phyloP scores from a whole-genome alignment of 2,113 vertebrate genomes.

The Progne subis region DNA sequence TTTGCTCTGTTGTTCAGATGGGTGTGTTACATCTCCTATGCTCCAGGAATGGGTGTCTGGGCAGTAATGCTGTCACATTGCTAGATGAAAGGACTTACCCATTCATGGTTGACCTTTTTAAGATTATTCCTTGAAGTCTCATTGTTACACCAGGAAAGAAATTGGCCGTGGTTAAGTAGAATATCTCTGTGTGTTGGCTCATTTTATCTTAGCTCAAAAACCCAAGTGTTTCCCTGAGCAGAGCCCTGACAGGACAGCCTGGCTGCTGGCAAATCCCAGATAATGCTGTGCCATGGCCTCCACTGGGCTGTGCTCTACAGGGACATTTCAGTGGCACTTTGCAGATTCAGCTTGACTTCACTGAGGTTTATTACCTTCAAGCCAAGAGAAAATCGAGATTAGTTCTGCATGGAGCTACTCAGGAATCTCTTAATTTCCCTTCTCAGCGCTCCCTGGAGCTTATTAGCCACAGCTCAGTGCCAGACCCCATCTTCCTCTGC shows the following conservation, averaged over 20 bases:
- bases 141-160: neutral
- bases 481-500: conserved; percentile 23
- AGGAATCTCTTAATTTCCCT: conserved; percentile 30
- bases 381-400: neutral
- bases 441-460: conserved; percentile 25
- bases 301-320: neutral
- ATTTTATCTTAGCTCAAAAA: neutral
- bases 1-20: neutral
- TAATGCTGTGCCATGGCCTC: fast-evolving
- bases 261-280: neutral
- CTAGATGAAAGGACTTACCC: neutral
- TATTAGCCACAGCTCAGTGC: conserved; percentile 45
- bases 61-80: neutral
- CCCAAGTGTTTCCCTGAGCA: neutral
- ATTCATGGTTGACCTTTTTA: neutral
- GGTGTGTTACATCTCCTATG: neutral
- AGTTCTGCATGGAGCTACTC: conserved; percentile 13
- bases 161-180: neutral
- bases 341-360: conserved; percentile 7
- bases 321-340: neutral
- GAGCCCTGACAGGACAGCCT: neutral
- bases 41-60: neutral
- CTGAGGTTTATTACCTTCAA: conserved; percentile 42
- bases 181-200: neutral
- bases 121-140: neutral